Conservation (phyloP, 2,888 invertebrate genomes). For the Nomada hirtipes region DNA sequence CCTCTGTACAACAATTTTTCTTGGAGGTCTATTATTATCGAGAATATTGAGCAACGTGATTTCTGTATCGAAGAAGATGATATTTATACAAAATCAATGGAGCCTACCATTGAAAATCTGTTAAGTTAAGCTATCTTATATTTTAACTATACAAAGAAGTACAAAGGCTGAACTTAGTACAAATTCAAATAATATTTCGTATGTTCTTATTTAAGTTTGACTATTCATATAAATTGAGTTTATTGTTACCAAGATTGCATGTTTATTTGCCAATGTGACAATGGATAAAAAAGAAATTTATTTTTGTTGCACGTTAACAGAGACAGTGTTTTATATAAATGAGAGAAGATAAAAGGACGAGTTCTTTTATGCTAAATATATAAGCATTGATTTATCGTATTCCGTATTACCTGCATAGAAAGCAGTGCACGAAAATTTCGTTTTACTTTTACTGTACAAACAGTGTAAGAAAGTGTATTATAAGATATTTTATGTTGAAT, state of each 20-base stretch:
- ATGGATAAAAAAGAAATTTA: conserved; percentile 2
- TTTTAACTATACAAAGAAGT: neutral
- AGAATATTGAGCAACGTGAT: neutral
- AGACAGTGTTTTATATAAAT: conserved; percentile 24
- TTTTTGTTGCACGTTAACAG: conserved; percentile 17
- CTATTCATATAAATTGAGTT: neutral
- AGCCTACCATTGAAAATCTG: conserved; percentile 8
- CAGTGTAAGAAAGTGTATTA: neutral
- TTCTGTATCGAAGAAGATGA: neutral
- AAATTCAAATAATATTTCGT: conserved; percentile 1
- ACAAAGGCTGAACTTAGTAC: conserved; percentile 14
- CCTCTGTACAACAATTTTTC: neutral
- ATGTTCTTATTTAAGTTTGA: neutral
- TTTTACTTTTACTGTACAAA: no score
- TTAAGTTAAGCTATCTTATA: neutral
- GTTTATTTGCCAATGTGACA: neutral
- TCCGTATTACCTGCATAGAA: conserved; percentile 10
- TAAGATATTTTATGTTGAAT: conserved; percentile 16
- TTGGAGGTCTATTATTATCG: conserved; percentile 15
- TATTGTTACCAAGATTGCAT: conserved; percentile 1
- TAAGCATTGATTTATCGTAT: conserved; percentile 9
- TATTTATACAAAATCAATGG: neutral
- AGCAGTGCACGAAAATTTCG: neutral
- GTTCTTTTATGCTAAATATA: conserved; percentile 17
- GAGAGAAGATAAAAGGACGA: conserved; percentile 8